Evolutionary conservation across 2,888 invertebrate species (phyloP).

Genomic region (Phalangium opilio): DNA sequence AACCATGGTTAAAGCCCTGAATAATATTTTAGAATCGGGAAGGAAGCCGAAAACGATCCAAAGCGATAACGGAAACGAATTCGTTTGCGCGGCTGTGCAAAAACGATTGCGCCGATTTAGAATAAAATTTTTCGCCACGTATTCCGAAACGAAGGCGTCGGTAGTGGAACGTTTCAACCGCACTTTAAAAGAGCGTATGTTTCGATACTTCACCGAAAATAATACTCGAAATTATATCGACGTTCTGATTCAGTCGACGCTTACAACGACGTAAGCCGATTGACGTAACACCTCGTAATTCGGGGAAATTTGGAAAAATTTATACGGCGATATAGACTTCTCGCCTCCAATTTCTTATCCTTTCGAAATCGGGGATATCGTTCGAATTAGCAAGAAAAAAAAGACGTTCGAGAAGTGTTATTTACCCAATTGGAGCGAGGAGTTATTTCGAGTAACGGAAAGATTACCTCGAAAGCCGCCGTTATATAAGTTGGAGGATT

Average conservation of each 20-base stretch:
- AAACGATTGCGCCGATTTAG: conserved; percentile 15
- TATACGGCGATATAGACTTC: conserved; percentile 5
- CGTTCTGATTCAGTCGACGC: conserved; percentile 7
- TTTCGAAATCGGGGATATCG: conserved; percentile 8
- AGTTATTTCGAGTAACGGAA: conserved; percentile 3
- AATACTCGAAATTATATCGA: conserved; percentile 8
- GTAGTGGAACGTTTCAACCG: conserved; percentile 26
- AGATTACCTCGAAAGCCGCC: too few species aligned
- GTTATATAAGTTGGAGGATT: too few species aligned
- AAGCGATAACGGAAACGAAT: conserved; percentile 21
- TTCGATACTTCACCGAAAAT: conserved; percentile 9
- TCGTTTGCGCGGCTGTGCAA: conserved; percentile 15
- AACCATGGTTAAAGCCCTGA: conserved; percentile 14
- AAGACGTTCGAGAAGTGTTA: conserved; percentile 8
- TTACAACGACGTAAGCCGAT: conserved; percentile 11
- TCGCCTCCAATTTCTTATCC: background rate
- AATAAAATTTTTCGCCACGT: conserved; percentile 21
- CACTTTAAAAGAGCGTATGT: conserved; percentile 24
- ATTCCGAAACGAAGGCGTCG: conserved; percentile 24
- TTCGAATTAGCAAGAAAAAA: conserved; percentile 6
- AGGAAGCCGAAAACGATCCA: conserved; percentile 16
- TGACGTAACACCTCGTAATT: conserved; percentile 5
- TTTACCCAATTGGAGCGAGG: conserved; percentile 8
- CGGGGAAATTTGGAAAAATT: conserved; percentile 3
- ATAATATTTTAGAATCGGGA: conserved; percentile 11